Evolutionary conservation across 2,113 vertebrate genomes (phyloP).

Genomic region (Dermatemys mawii): DNA sequence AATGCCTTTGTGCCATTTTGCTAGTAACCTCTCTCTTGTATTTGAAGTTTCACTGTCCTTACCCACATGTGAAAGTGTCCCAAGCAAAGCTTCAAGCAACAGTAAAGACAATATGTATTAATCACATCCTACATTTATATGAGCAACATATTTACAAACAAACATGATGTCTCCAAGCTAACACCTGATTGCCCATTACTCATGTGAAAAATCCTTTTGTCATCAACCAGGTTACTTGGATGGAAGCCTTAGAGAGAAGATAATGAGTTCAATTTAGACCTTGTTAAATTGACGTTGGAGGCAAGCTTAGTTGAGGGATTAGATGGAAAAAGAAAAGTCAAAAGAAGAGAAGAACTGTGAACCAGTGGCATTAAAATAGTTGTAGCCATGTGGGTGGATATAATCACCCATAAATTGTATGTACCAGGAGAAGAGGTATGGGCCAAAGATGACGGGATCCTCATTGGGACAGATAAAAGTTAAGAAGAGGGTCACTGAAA

Average conservation of each 20-base stretch:
- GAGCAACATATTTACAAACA: neutral
- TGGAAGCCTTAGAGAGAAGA: constrained; percentile 11
- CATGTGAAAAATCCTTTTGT: constrained; percentile 2
- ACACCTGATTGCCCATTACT: neutral
- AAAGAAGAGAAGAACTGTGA: neutral
- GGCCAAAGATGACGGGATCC: neutral
- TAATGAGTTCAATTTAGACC: neutral
- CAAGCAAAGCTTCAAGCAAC: neutral
- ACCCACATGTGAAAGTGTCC: neutral
- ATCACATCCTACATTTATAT: neutral
- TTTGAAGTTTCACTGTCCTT: neutral
- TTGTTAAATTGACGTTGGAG: neutral
- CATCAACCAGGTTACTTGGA: neutral
- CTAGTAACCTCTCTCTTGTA: neutral
- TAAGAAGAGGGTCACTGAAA: neutral
- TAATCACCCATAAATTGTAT: neutral
- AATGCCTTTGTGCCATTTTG: neutral
- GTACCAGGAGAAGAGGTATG: neutral
- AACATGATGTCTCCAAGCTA: neutral
- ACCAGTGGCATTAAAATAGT: neutral
- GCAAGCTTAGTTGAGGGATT: neutral
- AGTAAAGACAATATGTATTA: neutral
- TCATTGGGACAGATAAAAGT: neutral
- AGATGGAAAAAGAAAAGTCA: neutral
- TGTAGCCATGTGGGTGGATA: neutral